A percentile compares a stretch with the other conserved stretches of the same genome.
Conservation (phyloP, 2,888 invertebrate genomes). For the Drosophila nr. medialis region DNA sequence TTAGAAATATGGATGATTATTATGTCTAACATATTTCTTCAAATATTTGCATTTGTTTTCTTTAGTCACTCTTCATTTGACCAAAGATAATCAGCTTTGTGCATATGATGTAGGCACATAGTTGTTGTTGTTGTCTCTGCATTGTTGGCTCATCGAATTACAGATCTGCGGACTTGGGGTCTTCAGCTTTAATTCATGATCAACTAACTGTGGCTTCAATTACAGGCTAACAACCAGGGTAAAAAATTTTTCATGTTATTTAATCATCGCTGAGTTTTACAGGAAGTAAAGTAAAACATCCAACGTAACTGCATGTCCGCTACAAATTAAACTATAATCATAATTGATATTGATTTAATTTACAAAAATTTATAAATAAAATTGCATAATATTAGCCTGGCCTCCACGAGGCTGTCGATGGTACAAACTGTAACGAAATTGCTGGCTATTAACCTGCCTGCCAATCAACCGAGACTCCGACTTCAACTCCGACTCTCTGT, state of each 20-base stretch:
- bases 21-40: neutral
- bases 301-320: slow-evolving; percentile 47
- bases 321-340: slow-evolving; percentile 54
- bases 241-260: slow-evolving; percentile 62
- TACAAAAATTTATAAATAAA: slow-evolving; percentile 10
- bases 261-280: slow-evolving; percentile 36
- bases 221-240: slow-evolving; percentile 1
- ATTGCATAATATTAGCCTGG: slow-evolving; percentile 46
- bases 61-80: neutral
- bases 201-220: slow-evolving; percentile 52
- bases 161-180: slow-evolving; percentile 22
- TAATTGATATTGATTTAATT: slow-evolving; percentile 55
- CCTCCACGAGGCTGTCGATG: slow-evolving; percentile 19
- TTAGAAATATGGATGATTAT: neutral
- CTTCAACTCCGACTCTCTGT: slow-evolving; percentile 44
- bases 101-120: neutral
- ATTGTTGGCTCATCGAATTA: slow-evolving; percentile 46
- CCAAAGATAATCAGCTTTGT: neutral
- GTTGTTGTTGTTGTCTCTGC: slow-evolving; percentile 15
- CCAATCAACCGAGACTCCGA: slow-evolving; percentile 19
- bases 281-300: slow-evolving; percentile 52
- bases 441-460: slow-evolving; percentile 20
- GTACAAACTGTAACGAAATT: slow-evolving; percentile 56
- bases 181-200: slow-evolving; percentile 50
- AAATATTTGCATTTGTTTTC: neutral